phyloP scores from a whole-genome alignment of 2,797 vertebrate species.

The Halcyon chelicuti region DNA sequence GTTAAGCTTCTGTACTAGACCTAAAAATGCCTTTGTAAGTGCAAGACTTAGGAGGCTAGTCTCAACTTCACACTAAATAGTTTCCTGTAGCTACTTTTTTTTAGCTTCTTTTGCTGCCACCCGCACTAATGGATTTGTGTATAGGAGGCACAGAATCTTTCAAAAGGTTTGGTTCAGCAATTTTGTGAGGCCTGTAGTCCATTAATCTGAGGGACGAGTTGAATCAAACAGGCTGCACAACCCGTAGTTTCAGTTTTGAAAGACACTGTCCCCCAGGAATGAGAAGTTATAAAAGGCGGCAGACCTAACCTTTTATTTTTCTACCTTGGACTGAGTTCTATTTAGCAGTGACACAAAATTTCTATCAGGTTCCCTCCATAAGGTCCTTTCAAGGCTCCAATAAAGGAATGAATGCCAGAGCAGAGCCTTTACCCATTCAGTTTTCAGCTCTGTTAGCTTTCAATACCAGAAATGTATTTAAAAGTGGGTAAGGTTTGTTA shows the following conservation, averaged over 20 bases:
- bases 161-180: slow-evolving; percentile 55
- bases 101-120: background rate
- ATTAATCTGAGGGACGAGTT: slow-evolving; percentile 55
- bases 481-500: slow-evolving; percentile 80
- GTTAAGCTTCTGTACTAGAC: background rate
- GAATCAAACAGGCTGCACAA: slow-evolving; percentile 61
- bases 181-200: slow-evolving; percentile 57
- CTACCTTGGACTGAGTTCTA: slow-evolving; percentile 72
- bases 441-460: slow-evolving; percentile 83
- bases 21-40: background rate
- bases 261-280: slow-evolving; percentile 56
- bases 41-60: background rate
- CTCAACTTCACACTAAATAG: background rate
- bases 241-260: slow-evolving; percentile 64
- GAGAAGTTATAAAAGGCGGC: slow-evolving; percentile 55
- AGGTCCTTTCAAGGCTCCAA: slow-evolving; percentile 75
- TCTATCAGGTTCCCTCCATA: slow-evolving; percentile 75
- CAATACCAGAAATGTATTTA: slow-evolving; percentile 82
- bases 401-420: slow-evolving; percentile 79
- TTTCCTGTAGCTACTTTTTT: background rate
- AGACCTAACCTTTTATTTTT: slow-evolving; percentile 76
- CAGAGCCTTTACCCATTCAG: slow-evolving; percentile 76
- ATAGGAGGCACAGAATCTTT: slow-evolving; percentile 49
- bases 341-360: slow-evolving; percentile 71
- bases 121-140: slow-evolving; percentile 9